Evolutionary conservation across 2,888 invertebrate species (phyloP).

Genomic region (Branchinecta sandiegonensis): DNA sequence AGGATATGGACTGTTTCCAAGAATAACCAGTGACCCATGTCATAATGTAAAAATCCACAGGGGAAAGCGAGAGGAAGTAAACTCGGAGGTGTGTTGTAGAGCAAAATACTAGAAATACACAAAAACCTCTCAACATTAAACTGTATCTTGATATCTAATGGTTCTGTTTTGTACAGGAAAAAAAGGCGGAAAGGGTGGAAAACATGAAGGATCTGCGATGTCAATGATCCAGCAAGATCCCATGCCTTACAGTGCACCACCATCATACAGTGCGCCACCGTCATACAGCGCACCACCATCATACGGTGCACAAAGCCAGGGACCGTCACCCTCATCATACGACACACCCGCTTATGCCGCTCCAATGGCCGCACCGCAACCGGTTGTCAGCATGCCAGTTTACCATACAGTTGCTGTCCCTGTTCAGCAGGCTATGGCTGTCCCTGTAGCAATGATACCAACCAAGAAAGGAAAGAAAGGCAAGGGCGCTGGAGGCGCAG

Average conservation of each 20-base stretch:
- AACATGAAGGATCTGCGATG: neutral
- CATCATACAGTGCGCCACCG: neutral
- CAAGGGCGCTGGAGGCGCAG: neutral
- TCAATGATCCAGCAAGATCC: neutral
- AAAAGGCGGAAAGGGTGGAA: no score
- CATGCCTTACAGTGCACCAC: slow-evolving; percentile 9
- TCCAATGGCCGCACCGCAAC: neutral
- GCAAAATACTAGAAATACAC: no score
- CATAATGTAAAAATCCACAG: no score
- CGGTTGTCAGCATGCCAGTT: neutral
- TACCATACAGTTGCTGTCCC: slow-evolving; percentile 13
- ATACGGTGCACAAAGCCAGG: neutral
- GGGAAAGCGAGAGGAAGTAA: no score
- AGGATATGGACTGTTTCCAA: no score
- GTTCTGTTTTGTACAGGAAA: no score
- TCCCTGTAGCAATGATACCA: slow-evolving; percentile 10
- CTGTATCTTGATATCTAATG: no score
- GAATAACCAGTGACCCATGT: no score
- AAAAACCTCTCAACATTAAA: no score
- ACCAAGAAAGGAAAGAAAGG: neutral
- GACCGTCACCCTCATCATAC: neutral
- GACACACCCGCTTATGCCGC: no score
- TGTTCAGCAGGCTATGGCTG: slow-evolving; percentile 13
- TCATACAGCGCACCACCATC: neutral
- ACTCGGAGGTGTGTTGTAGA: no score